Evolutionary conservation across 2,113 vertebrate genomes (phyloP).

Genomic region (Thinocorus orbignyianus): DNA sequence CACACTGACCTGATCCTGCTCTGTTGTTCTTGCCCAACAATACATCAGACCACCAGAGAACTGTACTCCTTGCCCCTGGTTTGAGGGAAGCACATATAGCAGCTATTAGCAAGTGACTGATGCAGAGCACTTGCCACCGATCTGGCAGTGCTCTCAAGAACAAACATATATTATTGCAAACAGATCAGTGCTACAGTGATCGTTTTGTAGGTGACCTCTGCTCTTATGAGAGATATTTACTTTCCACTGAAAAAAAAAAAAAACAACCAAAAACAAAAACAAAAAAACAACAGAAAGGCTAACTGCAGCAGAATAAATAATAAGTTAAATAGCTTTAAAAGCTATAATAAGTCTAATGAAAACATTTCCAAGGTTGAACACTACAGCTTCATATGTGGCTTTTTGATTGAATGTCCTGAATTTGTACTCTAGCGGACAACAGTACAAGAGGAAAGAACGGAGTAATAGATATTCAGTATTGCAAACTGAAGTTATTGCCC

Average conservation of each 20-base stretch:
- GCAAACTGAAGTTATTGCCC: background rate
- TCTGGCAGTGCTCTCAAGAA: background rate
- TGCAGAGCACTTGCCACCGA: background rate
- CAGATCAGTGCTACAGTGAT: background rate
- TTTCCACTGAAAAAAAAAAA: background rate
- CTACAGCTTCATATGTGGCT: background rate
- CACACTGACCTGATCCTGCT: background rate
- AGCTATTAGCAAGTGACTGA: background rate
- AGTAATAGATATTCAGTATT: background rate
- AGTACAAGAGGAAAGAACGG: background rate
- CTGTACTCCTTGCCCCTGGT: background rate
- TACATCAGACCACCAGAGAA: background rate
- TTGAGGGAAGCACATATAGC: background rate
- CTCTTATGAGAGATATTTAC: background rate
- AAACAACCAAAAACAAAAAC: no score
- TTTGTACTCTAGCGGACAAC: background rate
- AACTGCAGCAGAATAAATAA: slow-evolving; percentile 21
- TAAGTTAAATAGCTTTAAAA: slow-evolving; percentile 1
- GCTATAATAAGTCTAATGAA: background rate
- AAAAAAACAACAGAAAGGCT: no score
- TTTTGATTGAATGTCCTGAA: background rate
- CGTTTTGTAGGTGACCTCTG: background rate
- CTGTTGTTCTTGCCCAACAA: background rate
- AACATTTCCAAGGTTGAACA: slow-evolving; percentile 9
- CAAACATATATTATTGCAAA: background rate